Evolutionary conservation across 2,113 vertebrate genomes (phyloP).

Genomic region (Gobius niger): DNA sequence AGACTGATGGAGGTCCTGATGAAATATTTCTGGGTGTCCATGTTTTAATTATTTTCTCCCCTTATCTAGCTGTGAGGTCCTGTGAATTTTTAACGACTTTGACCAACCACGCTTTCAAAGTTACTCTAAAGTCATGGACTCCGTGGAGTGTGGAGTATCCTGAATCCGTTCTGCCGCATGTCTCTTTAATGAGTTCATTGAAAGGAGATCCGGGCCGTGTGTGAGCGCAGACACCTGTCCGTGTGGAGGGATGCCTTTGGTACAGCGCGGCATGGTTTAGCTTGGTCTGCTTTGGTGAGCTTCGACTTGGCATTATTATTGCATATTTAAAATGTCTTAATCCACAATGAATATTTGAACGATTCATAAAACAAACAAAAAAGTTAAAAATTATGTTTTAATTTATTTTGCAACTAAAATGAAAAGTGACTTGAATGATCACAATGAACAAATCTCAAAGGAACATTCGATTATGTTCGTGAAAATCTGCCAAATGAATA

Average conservation of each 20-base stretch:
- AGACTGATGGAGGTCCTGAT: constrained; percentile 13
- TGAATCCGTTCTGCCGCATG: constrained; percentile 53
- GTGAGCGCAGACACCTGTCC: not conserved
- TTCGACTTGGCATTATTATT: too few relatives aligned
- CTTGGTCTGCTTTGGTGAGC: too few relatives aligned
- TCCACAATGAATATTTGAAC: too few relatives aligned
- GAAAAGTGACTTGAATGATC: too few relatives aligned
- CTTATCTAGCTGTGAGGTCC: constrained; percentile 19
- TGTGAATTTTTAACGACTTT: constrained; percentile 17
- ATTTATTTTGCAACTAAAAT: too few relatives aligned
- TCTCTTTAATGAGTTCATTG: constrained; percentile 61
- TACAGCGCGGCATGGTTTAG: too few relatives aligned
- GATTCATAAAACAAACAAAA: too few relatives aligned
- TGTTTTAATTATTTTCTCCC: constrained; percentile 20
- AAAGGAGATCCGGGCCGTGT: constrained; percentile 39
- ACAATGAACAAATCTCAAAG: too few relatives aligned
- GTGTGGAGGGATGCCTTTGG: constrained; percentile 17
- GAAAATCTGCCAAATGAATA: too few relatives aligned
- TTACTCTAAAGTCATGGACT: constrained; percentile 24
- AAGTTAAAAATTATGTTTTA: too few relatives aligned
- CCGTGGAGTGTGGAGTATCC: constrained; percentile 6
- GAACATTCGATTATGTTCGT: too few relatives aligned
- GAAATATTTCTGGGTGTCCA: not conserved
- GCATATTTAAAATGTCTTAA: too few relatives aligned
- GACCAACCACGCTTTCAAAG: constrained; percentile 22